Conservation (phyloP, 2,113 vertebrate genomes). For the Grus americana region DNA sequence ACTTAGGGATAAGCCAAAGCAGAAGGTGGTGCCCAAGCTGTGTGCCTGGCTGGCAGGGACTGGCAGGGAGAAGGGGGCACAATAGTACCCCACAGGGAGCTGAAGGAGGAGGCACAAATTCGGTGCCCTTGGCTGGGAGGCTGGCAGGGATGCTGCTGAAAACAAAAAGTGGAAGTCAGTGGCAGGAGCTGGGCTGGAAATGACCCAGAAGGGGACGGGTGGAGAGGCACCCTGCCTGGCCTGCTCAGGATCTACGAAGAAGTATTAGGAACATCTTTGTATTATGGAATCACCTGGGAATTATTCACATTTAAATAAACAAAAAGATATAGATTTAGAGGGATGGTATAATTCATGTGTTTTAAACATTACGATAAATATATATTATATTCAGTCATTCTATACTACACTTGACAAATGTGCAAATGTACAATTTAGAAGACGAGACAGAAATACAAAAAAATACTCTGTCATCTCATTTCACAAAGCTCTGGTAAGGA, state of each 20-base stretch:
- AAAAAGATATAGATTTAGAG: background rate
- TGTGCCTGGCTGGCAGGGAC: background rate
- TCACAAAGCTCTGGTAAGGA: background rate
- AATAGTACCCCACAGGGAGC: background rate
- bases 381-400: background rate
- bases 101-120: background rate
- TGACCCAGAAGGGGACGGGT: background rate
- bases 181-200: background rate
- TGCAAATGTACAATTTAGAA: background rate
- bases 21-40: background rate
- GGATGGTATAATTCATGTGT: background rate
- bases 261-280: background rate
- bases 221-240: fast-evolving
- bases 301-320: background rate
- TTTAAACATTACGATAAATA: background rate
- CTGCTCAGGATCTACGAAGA: background rate
- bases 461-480: background rate
- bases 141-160: background rate
- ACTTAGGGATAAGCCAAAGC: background rate
- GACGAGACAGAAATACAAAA: background rate
- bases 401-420: background rate
- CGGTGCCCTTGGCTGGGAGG: background rate
- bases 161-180: background rate
- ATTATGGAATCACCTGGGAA: background rate
- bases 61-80: background rate